Conservation (phyloP, 2,888 invertebrate species). For the Rhaphigaster nebulosa region DNA sequence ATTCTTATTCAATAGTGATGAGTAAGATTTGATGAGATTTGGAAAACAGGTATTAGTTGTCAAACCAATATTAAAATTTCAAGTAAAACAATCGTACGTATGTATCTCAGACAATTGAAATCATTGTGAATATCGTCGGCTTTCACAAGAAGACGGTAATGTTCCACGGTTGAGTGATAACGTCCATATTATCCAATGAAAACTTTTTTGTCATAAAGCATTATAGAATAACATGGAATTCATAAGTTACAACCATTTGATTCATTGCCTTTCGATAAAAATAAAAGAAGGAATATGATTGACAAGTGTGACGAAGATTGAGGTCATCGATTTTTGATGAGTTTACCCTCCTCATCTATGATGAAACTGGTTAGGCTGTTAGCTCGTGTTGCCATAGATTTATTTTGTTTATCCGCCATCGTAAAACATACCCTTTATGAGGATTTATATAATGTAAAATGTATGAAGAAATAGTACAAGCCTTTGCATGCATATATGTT, state of each 20-base stretch:
- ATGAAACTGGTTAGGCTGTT: neutral
- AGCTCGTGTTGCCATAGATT: neutral
- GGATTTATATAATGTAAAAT: too few species aligned
- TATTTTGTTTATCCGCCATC: neutral
- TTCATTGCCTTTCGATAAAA: neutral
- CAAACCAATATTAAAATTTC: too few species aligned
- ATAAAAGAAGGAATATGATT: neutral
- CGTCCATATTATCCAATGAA: neutral
- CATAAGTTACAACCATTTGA: neutral
- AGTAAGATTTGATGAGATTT: too few species aligned
- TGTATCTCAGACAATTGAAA: too few species aligned
- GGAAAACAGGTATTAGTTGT: too few species aligned
- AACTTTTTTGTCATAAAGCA: neutral
- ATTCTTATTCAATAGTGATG: too few species aligned
- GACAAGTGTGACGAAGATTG: neutral
- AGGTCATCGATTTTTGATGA: slow-evolving; percentile 6
- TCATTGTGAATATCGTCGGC: too few species aligned
- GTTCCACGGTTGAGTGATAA: too few species aligned
- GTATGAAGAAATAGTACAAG: too few species aligned
- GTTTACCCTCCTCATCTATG: neutral
- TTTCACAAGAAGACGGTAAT: too few species aligned
- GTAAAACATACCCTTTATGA: neutral
- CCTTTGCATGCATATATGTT: too few species aligned
- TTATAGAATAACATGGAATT: neutral
- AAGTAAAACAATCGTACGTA: too few species aligned